Evolutionary conservation across 2,888 invertebrate genomes (phyloP).

Genomic region (Netelia fuscicornis): DNA sequence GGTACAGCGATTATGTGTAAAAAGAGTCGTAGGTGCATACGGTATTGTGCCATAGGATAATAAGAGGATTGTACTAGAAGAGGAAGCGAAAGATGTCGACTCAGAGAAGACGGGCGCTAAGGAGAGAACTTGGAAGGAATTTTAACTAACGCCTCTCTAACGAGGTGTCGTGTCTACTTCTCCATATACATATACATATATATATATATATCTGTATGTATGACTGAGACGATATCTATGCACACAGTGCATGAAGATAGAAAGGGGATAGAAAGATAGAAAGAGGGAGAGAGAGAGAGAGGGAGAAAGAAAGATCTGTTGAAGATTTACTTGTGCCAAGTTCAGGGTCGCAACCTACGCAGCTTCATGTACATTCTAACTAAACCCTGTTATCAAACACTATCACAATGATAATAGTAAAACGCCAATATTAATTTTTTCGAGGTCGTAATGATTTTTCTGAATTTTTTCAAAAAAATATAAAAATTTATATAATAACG

Average conservation of each 20-base stretch:
- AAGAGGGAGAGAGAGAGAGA: conserved; percentile 10
- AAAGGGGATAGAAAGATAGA: conserved; percentile 40
- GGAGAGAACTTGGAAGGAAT: conserved; percentile 56
- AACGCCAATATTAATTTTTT: not conserved
- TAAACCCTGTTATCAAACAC: conserved; percentile 9
- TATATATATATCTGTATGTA: conserved; percentile 17
- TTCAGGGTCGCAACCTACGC: conserved; percentile 69
- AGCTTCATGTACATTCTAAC: conserved; percentile 31
- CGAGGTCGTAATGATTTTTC: not conserved
- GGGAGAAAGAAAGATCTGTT: conserved; percentile 27
- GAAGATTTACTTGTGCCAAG: conserved; percentile 69
- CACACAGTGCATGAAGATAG: conserved; percentile 51
- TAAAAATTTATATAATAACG: no score
- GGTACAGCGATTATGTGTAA: conserved; percentile 24
- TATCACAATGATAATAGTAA: not conserved
- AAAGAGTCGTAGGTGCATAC: conserved; percentile 23
- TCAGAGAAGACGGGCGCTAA: conserved; percentile 56
- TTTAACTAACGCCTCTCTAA: conserved; percentile 70
- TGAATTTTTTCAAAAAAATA: no score
- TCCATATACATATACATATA: conserved; percentile 29
- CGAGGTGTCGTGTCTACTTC: conserved; percentile 62
- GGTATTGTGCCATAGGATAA: conserved; percentile 15
- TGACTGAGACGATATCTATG: not conserved
- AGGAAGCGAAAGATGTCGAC: conserved; percentile 54
- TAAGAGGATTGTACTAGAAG: not conserved